These are phyloP conservation scores for Neosilurus mollespiculum DNA, from an alignment of 2,797 vertebrate genomes.

Conservation along the genomic window DNA sequence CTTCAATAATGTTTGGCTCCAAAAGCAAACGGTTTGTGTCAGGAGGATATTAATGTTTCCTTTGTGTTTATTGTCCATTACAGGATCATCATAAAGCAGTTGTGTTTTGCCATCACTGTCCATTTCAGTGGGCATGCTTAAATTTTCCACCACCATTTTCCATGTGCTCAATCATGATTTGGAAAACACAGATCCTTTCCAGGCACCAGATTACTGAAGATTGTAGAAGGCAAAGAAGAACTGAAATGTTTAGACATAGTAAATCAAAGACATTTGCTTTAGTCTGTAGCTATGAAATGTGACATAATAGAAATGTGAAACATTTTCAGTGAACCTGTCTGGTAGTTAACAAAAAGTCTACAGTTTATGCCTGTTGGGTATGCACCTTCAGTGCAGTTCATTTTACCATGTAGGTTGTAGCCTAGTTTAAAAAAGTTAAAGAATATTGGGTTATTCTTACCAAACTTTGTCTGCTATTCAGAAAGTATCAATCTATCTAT, in stretches of 20 bases:
- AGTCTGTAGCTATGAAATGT: not conserved
- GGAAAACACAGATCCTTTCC: not conserved
- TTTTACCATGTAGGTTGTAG: not conserved
- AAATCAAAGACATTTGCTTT: not conserved
- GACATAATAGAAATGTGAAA: not conserved
- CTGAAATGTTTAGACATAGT: not conserved
- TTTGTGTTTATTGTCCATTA: constrained; percentile 67
- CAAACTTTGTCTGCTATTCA: not conserved
- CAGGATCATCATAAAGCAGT: constrained; percentile 40
- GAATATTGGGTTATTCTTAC: not conserved
- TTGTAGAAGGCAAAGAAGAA: not conserved
- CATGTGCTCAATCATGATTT: constrained; percentile 5
- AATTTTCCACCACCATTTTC: not conserved
- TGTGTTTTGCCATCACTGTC: not conserved
- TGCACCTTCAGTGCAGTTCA: not conserved
- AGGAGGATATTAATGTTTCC: constrained; percentile 66
- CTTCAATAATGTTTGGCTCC: constrained; percentile 60
- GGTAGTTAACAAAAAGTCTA: not conserved
- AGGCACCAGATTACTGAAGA: not conserved
- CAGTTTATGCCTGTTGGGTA: not conserved
- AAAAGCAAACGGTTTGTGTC: constrained; percentile 64
- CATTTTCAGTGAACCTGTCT: not conserved
- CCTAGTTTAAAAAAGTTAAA: not conserved
- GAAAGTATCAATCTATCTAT: not conserved
- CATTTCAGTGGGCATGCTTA: not conserved